Evolutionary conservation across 2,888 invertebrate species (phyloP), one percentile per base, ranked within the genome.

Genomic region (Amphipoea oculea): DNA sequence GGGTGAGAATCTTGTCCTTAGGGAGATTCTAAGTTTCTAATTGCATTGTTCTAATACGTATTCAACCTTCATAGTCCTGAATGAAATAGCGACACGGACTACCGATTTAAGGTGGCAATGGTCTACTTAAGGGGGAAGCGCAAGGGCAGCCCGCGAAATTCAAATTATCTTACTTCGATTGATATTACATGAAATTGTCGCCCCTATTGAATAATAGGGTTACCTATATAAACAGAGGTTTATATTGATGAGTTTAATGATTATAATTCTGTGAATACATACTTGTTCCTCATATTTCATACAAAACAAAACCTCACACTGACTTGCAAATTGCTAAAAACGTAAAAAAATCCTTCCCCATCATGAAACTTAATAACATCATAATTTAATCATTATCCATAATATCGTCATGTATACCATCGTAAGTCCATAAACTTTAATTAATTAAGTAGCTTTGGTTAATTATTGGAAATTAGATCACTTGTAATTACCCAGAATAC

Each of bases 391-490:
- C 0, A 57, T 68, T 40, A 67, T 57, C n/a, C 0, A 14, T 48
- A 20, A 57, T 60, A 63, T 63, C 20, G 23, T 42, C 7, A 48
- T 60, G 23, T n/a, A n/a, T 20, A 42, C 72, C 7, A 7, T 9
- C 12, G 48, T 48, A 4, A 6, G 42, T 51, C 40, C 48, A 36
- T 12, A 45, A 29, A 66, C n/a, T 36, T 36, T 11, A 65, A 45
- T 51, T 65, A 73, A 42, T 29, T 45, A 42, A 42, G 0, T 9
- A 40, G 36, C 5, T n/a, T n/a, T 6, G 1, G 60, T 45, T 54
- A 65, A 62, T 86, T 82, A 86, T 63, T 45, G 54, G 11, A 48
- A 66, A 78, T 48, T 54, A 60, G 42, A 75, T 73, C 9, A 57
- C 57, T 42, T 45, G 17, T 67, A 75, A 84, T 83, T 75, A 83